Percentiles rank a stretch among this genome's conserved stretches.
phyloP scores from a whole-genome alignment of 2,113 vertebrate genomes.

The Cromileptes altivelis region DNA sequence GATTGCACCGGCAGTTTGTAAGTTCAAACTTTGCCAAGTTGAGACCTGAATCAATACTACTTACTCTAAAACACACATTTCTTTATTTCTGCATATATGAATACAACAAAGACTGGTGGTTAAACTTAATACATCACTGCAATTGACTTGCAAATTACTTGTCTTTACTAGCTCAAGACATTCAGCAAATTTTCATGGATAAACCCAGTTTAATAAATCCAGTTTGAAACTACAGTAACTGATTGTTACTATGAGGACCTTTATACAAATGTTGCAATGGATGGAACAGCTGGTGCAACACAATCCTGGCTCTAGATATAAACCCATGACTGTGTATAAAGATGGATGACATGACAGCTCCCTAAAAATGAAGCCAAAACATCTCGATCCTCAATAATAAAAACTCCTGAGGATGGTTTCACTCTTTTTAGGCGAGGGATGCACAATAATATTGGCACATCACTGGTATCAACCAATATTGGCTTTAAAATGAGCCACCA shows the following conservation, averaged over 20 bases:
- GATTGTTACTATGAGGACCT: background rate
- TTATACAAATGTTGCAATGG: background rate
- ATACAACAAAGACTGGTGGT: background rate
- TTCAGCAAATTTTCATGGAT: background rate
- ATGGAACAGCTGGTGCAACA: slow-evolving; percentile 4
- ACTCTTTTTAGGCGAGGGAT: too few species aligned
- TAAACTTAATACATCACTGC: background rate
- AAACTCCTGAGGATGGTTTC: too few species aligned
- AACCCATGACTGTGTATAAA: too few species aligned
- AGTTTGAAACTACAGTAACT: background rate
- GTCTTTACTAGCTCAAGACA: background rate
- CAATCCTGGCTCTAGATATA: background rate
- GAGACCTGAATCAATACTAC: too few species aligned
- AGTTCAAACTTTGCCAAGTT: background rate
- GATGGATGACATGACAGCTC: too few species aligned
- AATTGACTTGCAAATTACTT: background rate
- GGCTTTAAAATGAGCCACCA: too few species aligned
- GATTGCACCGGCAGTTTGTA: background rate
- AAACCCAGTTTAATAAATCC: background rate
- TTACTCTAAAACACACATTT: background rate
- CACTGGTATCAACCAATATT: too few species aligned
- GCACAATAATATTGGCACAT: too few species aligned
- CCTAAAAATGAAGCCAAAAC: too few species aligned
- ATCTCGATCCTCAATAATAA: too few species aligned
- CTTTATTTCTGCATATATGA: background rate